A percentile compares a stretch with the other conserved stretches of the same genome.
These are phyloP conservation scores for Nestor notabilis DNA, from an alignment of 2,113 vertebrate genomes.

Conservation along the genomic window DNA sequence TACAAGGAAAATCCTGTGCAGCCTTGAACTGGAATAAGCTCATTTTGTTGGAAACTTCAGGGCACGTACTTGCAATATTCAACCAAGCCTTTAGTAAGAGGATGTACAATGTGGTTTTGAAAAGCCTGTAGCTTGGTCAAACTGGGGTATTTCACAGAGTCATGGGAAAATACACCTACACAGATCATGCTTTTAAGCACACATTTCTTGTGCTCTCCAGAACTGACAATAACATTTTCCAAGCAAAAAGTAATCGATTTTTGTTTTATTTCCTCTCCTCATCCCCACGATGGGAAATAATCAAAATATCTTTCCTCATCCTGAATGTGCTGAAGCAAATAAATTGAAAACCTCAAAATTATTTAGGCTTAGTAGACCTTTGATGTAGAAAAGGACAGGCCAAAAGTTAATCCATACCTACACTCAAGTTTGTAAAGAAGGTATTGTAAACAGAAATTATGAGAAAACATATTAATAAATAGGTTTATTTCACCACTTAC, in stretches of 20 bases:
- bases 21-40: neutral
- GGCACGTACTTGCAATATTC: neutral
- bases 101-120: neutral
- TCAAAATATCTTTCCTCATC: neutral
- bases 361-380: neutral
- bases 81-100: neutral
- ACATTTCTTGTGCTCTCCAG: neutral
- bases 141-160: neutral
- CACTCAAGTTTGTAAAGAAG: neutral
- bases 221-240: neutral
- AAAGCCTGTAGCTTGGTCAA: neutral
- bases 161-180: neutral
- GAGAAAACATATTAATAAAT: neutral
- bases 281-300: neutral
- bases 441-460: neutral
- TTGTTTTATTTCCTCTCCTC: neutral
- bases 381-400: neutral
- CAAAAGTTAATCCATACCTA: neutral
- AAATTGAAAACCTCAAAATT: neutral
- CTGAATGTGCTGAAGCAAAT: neutral
- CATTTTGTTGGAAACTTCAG: neutral
- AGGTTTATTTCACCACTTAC: neutral
- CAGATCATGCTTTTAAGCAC: neutral
- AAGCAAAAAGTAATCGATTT: neutral
- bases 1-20: neutral